A percentile compares a stretch with the other conserved stretches of the same genome.
Conservation (phyloP, 2,797 vertebrate species). For the Megalops cyprinoides region DNA sequence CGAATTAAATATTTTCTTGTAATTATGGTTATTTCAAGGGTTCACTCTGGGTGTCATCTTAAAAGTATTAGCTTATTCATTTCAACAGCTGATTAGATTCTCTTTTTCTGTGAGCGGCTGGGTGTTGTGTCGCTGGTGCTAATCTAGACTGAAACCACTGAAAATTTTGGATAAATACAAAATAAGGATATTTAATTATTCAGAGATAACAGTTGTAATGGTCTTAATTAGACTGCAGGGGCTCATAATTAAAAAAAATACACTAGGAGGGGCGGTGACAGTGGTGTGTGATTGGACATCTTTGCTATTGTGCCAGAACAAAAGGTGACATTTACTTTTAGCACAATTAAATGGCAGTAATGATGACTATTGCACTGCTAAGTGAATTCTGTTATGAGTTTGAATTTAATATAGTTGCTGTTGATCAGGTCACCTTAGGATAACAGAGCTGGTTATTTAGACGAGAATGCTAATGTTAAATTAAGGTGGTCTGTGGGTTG, state of each 20-base stretch:
- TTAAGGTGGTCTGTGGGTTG: too few relatives aligned
- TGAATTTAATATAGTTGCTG: neutral
- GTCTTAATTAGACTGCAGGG: neutral
- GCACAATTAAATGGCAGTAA: slow-evolving; percentile 15
- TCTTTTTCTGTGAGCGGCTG: neutral
- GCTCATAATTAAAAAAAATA: neutral
- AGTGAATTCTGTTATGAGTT: neutral
- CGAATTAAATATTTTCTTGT: too few relatives aligned
- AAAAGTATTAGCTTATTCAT: slow-evolving; percentile 56
- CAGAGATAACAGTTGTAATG: neutral
- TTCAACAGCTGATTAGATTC: slow-evolving; percentile 52
- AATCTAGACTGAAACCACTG: slow-evolving; percentile 34
- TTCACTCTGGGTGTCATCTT: slow-evolving; percentile 54
- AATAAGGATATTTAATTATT: slow-evolving; percentile 3
- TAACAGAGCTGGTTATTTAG: neutral
- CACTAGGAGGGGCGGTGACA: neutral
- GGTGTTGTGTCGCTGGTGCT: slow-evolving; percentile 33
- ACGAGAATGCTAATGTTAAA: too few relatives aligned
- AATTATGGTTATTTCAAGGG: slow-evolving; percentile 54
- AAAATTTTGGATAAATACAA: slow-evolving; percentile 38
- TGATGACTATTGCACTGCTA: neutral
- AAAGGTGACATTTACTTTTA: slow-evolving; percentile 7
- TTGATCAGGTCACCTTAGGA: neutral
- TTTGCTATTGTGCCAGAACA: neutral
- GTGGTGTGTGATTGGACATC: neutral